Conservation (phyloP, 2,888 invertebrate genomes). For the Catotricha subobsoleta region DNA sequence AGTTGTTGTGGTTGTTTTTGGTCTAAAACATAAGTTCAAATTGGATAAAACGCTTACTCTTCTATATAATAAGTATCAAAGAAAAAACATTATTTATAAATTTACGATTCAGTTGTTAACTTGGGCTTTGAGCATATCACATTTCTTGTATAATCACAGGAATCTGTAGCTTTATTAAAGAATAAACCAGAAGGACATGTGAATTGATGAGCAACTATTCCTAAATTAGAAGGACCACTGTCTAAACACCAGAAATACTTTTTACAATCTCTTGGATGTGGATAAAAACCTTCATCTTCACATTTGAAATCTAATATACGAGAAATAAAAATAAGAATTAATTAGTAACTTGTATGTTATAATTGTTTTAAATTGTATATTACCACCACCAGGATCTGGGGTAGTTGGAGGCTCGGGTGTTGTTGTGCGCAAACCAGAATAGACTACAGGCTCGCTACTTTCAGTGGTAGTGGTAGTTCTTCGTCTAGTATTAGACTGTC, state of each 20-base stretch:
- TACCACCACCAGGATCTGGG: slow-evolving; percentile 72
- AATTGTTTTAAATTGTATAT: too few relatives aligned
- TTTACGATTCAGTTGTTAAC: slow-evolving; percentile 26
- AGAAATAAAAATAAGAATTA: slow-evolving; percentile 2
- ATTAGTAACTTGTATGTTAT: background rate
- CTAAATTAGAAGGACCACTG: slow-evolving; percentile 71
- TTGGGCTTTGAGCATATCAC: slow-evolving; percentile 49
- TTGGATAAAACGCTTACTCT: too few relatives aligned
- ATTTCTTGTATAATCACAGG: slow-evolving; percentile 81
- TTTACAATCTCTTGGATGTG: slow-evolving; percentile 81
- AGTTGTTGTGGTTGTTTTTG: slow-evolving; percentile 7
- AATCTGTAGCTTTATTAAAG: slow-evolving; percentile 81
- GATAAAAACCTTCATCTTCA: slow-evolving; percentile 82
- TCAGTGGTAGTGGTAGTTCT: slow-evolving; percentile 22
- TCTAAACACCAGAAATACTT: slow-evolving; percentile 91
- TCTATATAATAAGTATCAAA: too few relatives aligned
- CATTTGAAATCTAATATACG: slow-evolving; percentile 63
- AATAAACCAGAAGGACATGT: slow-evolving; percentile 82
- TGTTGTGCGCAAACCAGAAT: slow-evolving; percentile 29
- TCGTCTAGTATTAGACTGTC: slow-evolving; percentile 12
- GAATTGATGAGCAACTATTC: slow-evolving; percentile 81
- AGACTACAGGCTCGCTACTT: slow-evolving; percentile 20
- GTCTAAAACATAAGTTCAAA: too few relatives aligned
- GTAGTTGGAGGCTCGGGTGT: slow-evolving; percentile 58
- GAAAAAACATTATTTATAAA: too few relatives aligned